Conservation (phyloP, 1,140 invertebrate species). For the Hyles vespertilio region DNA sequence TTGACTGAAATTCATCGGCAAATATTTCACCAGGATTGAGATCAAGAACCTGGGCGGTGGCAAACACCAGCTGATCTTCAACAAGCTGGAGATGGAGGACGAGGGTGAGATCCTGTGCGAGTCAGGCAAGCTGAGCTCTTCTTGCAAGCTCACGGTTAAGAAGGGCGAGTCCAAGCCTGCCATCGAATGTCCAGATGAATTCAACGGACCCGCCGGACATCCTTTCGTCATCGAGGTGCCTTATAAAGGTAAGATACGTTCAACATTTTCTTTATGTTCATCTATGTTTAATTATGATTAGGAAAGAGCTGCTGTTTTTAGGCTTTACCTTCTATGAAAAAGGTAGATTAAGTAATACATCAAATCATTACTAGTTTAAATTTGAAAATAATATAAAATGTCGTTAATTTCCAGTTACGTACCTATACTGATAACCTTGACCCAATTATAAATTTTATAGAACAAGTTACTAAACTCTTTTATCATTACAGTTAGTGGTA, state of each 20-base stretch:
- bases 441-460: too few relatives aligned
- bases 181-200: conserved; percentile 87
- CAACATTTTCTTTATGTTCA: not conserved
- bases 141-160: conserved; percentile 88
- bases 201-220: conserved; percentile 87
- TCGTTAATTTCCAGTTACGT: too few relatives aligned
- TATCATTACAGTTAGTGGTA: conserved; percentile 84
- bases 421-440: too few relatives aligned
- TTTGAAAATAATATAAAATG: too few relatives aligned
- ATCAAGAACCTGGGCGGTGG: conserved; percentile 94
- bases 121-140: conserved; percentile 86
- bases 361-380: too few relatives aligned
- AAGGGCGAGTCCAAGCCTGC: conserved; percentile 90
- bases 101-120: conserved; percentile 91
- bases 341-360: too few relatives aligned
- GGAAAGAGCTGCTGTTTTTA: too few relatives aligned
- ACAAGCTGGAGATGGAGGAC: conserved; percentile 86
- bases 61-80: conserved; percentile 93
- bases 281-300: too few relatives aligned
- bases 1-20: too few relatives aligned
- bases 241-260: conserved; percentile 84
- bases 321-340: too few relatives aligned
- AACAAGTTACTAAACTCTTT: conserved; percentile 2
- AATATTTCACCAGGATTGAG: conserved; percentile 78
- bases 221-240: conserved; percentile 92